phyloP scores from a whole-genome alignment of 2,888 invertebrate genomes.

The Tetrapedia diversipes region DNA sequence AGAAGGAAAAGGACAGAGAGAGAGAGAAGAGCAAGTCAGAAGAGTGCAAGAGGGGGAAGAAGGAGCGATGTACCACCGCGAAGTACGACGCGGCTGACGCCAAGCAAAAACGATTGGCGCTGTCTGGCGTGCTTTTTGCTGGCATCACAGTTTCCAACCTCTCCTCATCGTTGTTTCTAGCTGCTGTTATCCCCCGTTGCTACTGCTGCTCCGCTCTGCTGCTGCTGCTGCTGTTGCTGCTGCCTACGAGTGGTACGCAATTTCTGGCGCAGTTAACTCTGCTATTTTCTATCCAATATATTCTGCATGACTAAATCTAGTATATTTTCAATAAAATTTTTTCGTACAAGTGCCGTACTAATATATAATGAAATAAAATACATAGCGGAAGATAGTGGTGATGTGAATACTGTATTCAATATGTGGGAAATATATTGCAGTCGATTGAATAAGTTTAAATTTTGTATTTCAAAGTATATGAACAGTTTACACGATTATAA shows the following conservation, averaged over 20 bases:
- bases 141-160: conserved; percentile 82
- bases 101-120: conserved; percentile 82
- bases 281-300: conserved; percentile 59
- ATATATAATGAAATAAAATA: no score
- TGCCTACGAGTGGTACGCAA: conserved; percentile 66
- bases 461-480: background rate
- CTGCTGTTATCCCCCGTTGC: conserved; percentile 70
- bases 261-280: conserved; percentile 73
- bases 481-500: no score
- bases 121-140: conserved; percentile 83
- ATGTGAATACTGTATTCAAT: background rate
- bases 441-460: background rate
- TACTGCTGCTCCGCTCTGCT: conserved; percentile 58
- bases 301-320: conserved; percentile 43
- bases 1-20: conserved; percentile 5
- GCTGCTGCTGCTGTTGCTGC: conserved; percentile 47
- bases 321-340: conserved; percentile 19
- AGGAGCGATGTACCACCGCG: conserved; percentile 78
- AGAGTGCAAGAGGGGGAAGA: conserved; percentile 11
- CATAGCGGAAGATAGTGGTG: no score
- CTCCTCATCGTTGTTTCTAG: conserved; percentile 72
- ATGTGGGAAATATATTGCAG: background rate
- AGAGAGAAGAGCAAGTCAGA: conserved; percentile 21
- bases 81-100: conserved; percentile 82
- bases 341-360: no score